Evolutionary conservation across 2,113 vertebrate genomes (phyloP).

Genomic region (Brachypteracias leptosomus): DNA sequence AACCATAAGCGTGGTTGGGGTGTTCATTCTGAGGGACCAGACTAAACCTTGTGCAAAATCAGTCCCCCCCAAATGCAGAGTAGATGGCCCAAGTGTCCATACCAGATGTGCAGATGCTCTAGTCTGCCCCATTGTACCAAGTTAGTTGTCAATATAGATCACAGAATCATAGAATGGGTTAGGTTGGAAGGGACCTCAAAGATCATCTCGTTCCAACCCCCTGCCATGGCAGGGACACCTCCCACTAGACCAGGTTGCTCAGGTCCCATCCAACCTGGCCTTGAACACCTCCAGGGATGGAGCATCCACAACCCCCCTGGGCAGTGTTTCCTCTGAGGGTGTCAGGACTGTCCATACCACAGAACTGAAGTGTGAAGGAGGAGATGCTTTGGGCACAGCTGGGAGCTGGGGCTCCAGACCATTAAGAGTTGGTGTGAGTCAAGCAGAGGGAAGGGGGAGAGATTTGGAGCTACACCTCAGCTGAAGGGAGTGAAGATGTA

Average conservation of each 20-base stretch:
- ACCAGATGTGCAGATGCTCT: background rate
- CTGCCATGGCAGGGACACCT: too few relatives aligned
- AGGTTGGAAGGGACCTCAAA: too few relatives aligned
- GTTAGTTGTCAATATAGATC: background rate
- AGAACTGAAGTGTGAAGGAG: background rate
- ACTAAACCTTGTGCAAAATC: background rate
- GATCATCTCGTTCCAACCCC: too few relatives aligned
- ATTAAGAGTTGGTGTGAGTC: background rate
- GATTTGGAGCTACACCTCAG: background rate
- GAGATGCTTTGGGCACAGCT: background rate
- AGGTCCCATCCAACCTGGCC: too few relatives aligned
- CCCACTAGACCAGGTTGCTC: too few relatives aligned
- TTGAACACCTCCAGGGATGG: too few relatives aligned
- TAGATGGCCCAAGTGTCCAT: background rate
- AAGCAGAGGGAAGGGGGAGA: background rate
- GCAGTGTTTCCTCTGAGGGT: background rate
- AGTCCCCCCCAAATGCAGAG: background rate
- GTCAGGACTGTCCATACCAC: background rate
- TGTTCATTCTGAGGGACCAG: background rate
- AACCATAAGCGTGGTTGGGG: background rate
- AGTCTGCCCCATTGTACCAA: background rate
- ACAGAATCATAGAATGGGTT: too few relatives aligned
- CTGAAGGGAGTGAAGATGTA: background rate
- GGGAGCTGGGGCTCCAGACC: background rate
- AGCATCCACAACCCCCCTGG: too few relatives aligned